phyloP scores from a whole-genome alignment of 2,888 invertebrate species.

The Electrophaes corylata region DNA sequence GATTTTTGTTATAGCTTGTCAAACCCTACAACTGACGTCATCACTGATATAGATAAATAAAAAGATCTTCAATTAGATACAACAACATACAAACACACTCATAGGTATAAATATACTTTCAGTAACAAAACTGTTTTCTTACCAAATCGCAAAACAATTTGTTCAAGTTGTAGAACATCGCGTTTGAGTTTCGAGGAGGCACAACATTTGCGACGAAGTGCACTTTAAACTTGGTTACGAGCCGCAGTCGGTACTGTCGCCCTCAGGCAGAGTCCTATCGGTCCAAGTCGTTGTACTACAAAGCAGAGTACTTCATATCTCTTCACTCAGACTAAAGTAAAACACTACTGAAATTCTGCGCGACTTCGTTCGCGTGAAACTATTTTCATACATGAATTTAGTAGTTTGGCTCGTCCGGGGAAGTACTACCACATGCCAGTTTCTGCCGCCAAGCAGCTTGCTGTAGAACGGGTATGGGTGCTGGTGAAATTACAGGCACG shows the following conservation, averaged over 20 bases:
- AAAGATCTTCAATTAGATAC: not conserved
- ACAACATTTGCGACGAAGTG: conserved; percentile 56
- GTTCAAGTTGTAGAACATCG: conserved; percentile 22
- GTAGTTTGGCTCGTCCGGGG: too few relatives aligned
- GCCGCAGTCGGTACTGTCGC: conserved; percentile 38
- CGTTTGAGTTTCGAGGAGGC: conserved; percentile 30
- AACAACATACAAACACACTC: too few relatives aligned
- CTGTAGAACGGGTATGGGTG: too few relatives aligned
- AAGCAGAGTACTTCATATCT: not conserved
- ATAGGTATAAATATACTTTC: not conserved
- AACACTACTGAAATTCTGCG: too few relatives aligned
- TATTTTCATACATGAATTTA: too few relatives aligned
- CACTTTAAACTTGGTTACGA: conserved; percentile 55
- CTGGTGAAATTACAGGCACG: too few relatives aligned
- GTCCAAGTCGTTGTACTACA: not conserved
- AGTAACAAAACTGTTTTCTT: conserved; percentile 15
- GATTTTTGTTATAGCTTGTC: too few relatives aligned
- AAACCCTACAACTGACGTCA: too few relatives aligned
- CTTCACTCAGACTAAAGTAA: not conserved
- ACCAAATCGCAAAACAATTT: conserved; percentile 23
- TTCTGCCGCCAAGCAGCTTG: too few relatives aligned
- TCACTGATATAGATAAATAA: too few relatives aligned
- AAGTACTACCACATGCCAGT: too few relatives aligned
- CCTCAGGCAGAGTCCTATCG: conserved; percentile 5
- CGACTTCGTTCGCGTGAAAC: too few relatives aligned